Evolutionary conservation across 2,113 vertebrate species (phyloP), one percentile per base, ranked within the genome.

Genomic region (Oncorhynchus gorbuscha): DNA sequence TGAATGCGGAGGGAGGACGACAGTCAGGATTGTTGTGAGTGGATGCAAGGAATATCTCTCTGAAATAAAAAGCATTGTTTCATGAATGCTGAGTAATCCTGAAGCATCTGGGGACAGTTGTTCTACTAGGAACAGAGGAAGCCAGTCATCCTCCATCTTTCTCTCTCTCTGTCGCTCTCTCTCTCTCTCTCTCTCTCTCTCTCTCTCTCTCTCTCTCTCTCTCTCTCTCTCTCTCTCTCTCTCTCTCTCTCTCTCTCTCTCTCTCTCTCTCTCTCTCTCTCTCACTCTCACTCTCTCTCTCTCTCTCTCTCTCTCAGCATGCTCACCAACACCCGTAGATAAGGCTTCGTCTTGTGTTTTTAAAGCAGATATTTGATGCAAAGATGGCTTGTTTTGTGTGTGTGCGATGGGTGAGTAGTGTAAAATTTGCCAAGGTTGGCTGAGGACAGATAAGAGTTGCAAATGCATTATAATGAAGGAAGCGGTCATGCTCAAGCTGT

Each of bases 391-490:
- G 58, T 87, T 89, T 88, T 88, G 79, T 79, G 76, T 85, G 78
- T 84, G 85, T 84, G 72, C 75, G 66, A 81, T 78, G 69, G 80
- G 78, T 49, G 67, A 83, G 83, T 76, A 82, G 72, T 74, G 78
- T 16, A 67, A 74, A 86, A 84, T 84, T 81, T 77, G 82, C 80
- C 83, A 85, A 92, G 88, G 89, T 90, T 90, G 88, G 84, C 81
- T 84, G 81, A 87, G 88, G 89, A 89, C 87, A 88, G 87, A 91
- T 90, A 91, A 89, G 85, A 87, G 84, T 80, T 83, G 82, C 84
- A 86, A 79, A 87, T 87, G 62, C 85, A 87, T 89, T 87, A 76
- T 88, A 88, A 92, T 91, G 90, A 92, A 89, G 81, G 73, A 81
- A 77, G 81, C 81, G 74, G 76, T 75, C 76, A 79, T 78, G 82